Evolutionary conservation across 30 jellyfish, hydroid and myxozoan species (phyloP).

Genomic region (Aurelia aurita complex sp. Pacific): DNA sequence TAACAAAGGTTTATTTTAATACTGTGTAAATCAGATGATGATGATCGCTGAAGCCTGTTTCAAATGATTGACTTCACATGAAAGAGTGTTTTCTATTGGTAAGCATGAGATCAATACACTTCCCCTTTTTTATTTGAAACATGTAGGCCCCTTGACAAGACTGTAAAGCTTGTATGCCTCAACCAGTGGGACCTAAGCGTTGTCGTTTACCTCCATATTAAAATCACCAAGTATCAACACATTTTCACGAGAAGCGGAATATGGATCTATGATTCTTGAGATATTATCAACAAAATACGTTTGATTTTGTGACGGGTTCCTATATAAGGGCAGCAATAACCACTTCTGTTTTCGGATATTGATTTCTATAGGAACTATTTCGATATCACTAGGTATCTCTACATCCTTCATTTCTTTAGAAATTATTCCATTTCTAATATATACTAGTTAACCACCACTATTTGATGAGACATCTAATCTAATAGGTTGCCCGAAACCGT

Average conservation of each 20-base stretch:
- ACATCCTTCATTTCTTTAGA: conserved; percentile 27
- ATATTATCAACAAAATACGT: background rate
- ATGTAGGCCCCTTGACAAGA: conserved; percentile 14
- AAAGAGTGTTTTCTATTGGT: too few species aligned
- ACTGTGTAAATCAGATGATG: too few species aligned
- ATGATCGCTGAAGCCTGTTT: too few species aligned
- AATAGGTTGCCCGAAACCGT: conserved; percentile 53
- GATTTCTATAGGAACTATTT: conserved; percentile 8
- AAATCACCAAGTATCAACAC: background rate
- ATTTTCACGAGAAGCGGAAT: conserved; percentile 18
- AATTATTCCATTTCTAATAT: conserved; percentile 13
- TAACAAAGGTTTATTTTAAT: background rate
- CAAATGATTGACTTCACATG: too few species aligned
- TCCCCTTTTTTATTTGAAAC: conserved; percentile 7
- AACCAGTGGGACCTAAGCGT: conserved; percentile 2
- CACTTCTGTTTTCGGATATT: background rate
- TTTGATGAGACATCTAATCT: conserved; percentile 25
- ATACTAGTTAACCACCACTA: conserved; percentile 45
- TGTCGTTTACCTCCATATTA: background rate
- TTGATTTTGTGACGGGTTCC: conserved; percentile 8
- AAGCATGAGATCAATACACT: background rate
- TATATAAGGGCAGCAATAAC: conserved; percentile 3
- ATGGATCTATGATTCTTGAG: background rate
- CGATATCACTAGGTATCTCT: conserved; percentile 34
- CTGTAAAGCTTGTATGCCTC: conserved; percentile 3